A percentile compares a stretch with the other conserved stretches of the same genome.
These are phyloP conservation scores for Eudyptes chrysolophus DNA, from an alignment of 2,113 vertebrate species.

Conservation along the genomic window DNA sequence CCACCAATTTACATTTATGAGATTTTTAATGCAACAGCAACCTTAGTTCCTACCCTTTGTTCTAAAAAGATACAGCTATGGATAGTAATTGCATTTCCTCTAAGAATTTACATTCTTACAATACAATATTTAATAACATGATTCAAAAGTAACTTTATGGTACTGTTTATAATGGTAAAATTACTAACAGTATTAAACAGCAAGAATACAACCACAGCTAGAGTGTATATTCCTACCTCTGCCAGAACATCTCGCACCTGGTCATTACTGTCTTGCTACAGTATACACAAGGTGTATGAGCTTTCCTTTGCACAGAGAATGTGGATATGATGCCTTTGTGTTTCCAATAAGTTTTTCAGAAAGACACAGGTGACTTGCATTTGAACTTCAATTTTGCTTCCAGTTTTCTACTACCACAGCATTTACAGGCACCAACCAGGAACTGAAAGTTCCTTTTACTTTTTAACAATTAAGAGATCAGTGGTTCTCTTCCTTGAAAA, in stretches of 20 bases:
- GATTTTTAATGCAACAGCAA: not conserved
- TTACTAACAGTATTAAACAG: not conserved
- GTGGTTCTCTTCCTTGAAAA: not conserved
- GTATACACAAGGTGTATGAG: rapidly evolving
- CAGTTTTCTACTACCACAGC: not conserved
- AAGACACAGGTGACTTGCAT: not conserved
- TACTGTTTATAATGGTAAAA: not conserved
- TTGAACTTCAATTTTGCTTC: not conserved
- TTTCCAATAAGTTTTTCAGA: not conserved
- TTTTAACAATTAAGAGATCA: not conserved
- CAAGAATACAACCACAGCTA: not conserved
- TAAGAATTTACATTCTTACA: not conserved
- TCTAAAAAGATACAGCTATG: not conserved
- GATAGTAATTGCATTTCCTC: not conserved
- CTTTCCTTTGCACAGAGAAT: not conserved
- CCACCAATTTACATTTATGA: not conserved
- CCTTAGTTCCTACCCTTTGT: not conserved
- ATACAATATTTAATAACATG: not conserved
- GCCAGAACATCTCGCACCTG: not conserved
- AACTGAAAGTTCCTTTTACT: not conserved
- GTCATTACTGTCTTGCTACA: not conserved
- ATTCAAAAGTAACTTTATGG: not conserved
- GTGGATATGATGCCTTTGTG: not conserved
- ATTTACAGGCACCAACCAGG: not conserved
- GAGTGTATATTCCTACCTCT: not conserved